Evolutionary conservation across 2,888 invertebrate genomes (phyloP).

Genomic region (Esperia sulphurella): DNA sequence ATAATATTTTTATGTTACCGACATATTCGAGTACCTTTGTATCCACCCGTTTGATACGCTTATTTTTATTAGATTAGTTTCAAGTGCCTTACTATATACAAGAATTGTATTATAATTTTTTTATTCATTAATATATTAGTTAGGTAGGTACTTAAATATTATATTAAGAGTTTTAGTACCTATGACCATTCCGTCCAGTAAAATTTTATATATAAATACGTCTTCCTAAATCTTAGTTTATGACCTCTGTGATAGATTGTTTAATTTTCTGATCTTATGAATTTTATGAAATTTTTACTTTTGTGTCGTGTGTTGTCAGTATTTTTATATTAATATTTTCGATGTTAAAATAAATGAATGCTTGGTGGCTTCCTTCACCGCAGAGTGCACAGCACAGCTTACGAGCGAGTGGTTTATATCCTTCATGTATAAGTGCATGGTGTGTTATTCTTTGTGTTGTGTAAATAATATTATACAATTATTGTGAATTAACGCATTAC

Average conservation of each 20-base stretch:
- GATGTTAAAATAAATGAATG: constrained; percentile 31
- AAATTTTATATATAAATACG: constrained; percentile 4
- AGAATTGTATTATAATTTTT: not conserved
- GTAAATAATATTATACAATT: constrained; percentile 75
- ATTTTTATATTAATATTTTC: constrained; percentile 5
- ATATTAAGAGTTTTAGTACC: too few species aligned
- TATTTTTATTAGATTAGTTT: constrained; percentile 21
- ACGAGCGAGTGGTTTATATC: constrained; percentile 56
- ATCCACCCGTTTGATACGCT: constrained; percentile 2
- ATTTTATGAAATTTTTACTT: constrained; percentile 10
- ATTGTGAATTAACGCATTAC: constrained; percentile 72
- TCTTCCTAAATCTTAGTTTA: constrained; percentile 15
- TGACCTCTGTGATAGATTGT: constrained; percentile 17
- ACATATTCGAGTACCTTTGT: not conserved
- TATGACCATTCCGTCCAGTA: constrained; percentile 10
- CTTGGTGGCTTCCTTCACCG: constrained; percentile 64
- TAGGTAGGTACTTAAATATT: not conserved
- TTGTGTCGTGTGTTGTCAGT: constrained; percentile 36
- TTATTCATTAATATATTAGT: too few species aligned
- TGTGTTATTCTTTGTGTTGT: constrained; percentile 72
- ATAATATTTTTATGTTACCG: constrained; percentile 1
- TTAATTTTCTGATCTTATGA: constrained; percentile 4
- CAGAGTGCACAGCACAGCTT: constrained; percentile 62
- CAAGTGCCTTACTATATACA: not conserved
- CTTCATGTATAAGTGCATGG: constrained; percentile 76